These are phyloP conservation scores for Hetaerina titia DNA, from an alignment of 2,888 invertebrate genomes.

Conservation along the genomic window DNA sequence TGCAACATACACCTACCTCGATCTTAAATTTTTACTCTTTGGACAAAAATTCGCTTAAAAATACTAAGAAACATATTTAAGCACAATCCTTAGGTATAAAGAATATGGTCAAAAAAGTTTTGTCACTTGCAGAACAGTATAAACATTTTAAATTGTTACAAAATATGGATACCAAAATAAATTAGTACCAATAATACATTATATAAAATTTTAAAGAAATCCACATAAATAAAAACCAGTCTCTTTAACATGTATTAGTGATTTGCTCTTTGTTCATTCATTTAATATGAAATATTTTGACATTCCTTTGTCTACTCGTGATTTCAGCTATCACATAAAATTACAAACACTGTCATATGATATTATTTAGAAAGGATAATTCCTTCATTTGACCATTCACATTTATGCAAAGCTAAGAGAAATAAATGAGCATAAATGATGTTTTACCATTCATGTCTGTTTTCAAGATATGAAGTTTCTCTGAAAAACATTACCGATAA, in stretches of 20 bases:
- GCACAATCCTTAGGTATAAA: constrained; percentile 63
- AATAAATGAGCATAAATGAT: constrained; percentile 62
- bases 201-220: constrained; percentile 64
- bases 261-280: constrained; percentile 40
- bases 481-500: neutral
- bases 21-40: constrained; percentile 65
- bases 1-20: constrained; percentile 33
- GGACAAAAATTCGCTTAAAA: constrained; percentile 58
- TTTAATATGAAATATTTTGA: constrained; percentile 19
- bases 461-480: constrained; percentile 33
- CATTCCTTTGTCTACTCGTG: neutral
- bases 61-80: constrained; percentile 62
- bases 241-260: constrained; percentile 44
- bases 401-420: constrained; percentile 54
- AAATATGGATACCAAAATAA: constrained; percentile 67
- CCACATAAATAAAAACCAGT: constrained; percentile 66
- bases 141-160: constrained; percentile 64
- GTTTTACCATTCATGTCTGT: neutral
- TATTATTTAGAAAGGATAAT: constrained; percentile 28
- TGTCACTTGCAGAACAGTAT: constrained; percentile 57
- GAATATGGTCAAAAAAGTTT: constrained; percentile 56
- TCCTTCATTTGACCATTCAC: constrained; percentile 48
- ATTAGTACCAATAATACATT: constrained; percentile 66
- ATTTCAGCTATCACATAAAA: constrained; percentile 35
- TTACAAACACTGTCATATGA: constrained; percentile 53